Percentiles rank a stretch among this genome's conserved stretches.
phyloP scores from a whole-genome alignment of 2,888 invertebrate genomes.

The Colletes collaris region DNA sequence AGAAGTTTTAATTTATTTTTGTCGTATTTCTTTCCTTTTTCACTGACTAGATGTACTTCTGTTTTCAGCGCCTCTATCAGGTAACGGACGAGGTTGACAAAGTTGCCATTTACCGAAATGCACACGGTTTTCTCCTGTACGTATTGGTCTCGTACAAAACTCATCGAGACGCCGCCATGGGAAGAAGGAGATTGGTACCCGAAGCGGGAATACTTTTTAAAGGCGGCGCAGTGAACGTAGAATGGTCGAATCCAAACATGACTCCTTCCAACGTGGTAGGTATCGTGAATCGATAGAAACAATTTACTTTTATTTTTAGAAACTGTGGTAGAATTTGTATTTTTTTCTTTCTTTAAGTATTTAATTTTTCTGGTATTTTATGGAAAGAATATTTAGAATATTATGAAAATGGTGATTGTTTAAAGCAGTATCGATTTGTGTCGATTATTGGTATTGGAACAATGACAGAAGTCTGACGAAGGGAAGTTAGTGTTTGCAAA shows the following conservation, averaged over 20 bases:
- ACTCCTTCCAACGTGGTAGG: conserved; percentile 75
- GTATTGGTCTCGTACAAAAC: conserved; percentile 89
- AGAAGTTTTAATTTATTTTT: background rate
- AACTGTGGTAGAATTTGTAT: too few relatives aligned
- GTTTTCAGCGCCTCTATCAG: conserved; percentile 73
- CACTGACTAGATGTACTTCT: background rate
- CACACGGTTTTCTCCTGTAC: conserved; percentile 83
- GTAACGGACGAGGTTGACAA: conserved; percentile 74
- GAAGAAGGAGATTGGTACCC: conserved; percentile 85
- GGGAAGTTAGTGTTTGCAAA: conserved; percentile 49
- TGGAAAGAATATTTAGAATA: too few relatives aligned
- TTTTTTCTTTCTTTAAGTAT: too few relatives aligned
- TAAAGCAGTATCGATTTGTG: background rate
- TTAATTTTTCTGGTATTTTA: too few relatives aligned
- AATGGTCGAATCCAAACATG: conserved; percentile 78
- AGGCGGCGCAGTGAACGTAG: conserved; percentile 72
- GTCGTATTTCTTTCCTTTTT: too few relatives aligned
- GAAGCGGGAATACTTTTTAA: conserved; percentile 72
- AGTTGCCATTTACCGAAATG: conserved; percentile 72
- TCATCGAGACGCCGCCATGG: conserved; percentile 87
- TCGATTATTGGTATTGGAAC: background rate
- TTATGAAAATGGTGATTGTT: background rate
- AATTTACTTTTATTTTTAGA: too few relatives aligned
- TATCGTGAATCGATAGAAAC: background rate
- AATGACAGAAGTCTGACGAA: conserved; percentile 18